Base-by-base conservation (phyloP, 2,113 vertebrate genomes). In the Paracanthobrama guichenoti region DNA sequence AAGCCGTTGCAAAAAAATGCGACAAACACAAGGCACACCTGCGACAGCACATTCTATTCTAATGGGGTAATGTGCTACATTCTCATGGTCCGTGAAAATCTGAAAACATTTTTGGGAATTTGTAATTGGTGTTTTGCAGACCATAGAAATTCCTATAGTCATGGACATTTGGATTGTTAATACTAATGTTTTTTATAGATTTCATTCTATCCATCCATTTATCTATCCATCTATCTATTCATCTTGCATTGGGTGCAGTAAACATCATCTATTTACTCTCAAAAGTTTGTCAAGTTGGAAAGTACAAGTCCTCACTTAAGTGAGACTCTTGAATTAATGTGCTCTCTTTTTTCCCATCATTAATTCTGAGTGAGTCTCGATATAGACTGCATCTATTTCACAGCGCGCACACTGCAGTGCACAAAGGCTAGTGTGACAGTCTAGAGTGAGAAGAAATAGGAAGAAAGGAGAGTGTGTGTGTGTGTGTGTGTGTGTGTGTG, bases 401-500 rank as follows among this genome's bases (percentile, higher is more conserved):
- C 60, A 53, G 24, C 62, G 6, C 24, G 20, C 77, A 66, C 79
- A 26, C 35, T 48, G 35, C 24, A 44, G 76, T 71, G 24, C 79
- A 67, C 60, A 28, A 81, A 79, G 22, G 6, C 26, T 39, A 78
- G 77, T 79, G 59, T 64, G 62, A 31, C 20, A 28, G 20, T 53
- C 64, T 71, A 57, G 44, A 53, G 24, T 69, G n/a, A 67, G 62
- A 53, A 28, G 5, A 31, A 26, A 64, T 64, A 46, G 57, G 28
- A 79, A 76, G 28, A 57, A 57, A 35, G 9, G 81, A 39, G 75
- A 44, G 64, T 55, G 28, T 76, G 73, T 76, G 73, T 73, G 53
- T 46, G 26, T 77, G 57, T 55, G 60, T 86, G 67, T 84, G 81
- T 69, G 50, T 81, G 79, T 83, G 60, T 73, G 86, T 83, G 64